Base-by-base conservation (phyloP, 2,888 invertebrate species). In the Drosophila ezoana region DNA sequence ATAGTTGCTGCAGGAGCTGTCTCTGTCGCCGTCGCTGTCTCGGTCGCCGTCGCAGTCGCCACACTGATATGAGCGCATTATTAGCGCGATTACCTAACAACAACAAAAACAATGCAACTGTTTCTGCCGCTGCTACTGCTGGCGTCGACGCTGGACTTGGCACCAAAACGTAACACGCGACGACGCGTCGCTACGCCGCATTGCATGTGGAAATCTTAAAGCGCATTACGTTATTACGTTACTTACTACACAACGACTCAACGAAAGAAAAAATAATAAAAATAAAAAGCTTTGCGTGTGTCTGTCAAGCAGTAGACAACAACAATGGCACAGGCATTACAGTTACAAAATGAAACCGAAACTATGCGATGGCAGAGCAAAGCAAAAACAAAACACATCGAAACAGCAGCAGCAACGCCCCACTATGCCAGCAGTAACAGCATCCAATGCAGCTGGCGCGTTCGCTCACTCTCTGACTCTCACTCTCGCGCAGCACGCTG, bases 101-200 rank as follows among this genome's bases (percentile, higher is more conserved):
- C 62, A 67, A 73, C 65, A 79, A 59, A 43, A 71, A 64, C 61
- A 65, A 67, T 54, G 54, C 45, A 61, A 61, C 57, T 37, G 40
- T 8, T 16, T 8, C 58, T 44, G 38, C 59, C 40, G 38, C 51
- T 40, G 45, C 51, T 57, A 37, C 45, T 51, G n/a, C 13, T 41
- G 23, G 47, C 74, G 51, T 65, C 60, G 68, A 60, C 73, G 89
- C 89, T 90, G 90, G 91, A 91, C 90, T 90, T 91, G 91, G 90
- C 90, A 90, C 82, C 89, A 90, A 84, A 87, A 86, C 87, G 84
- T 89, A 79, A 74, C 56, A 66, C 65, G 64, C 76, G 28, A 28
- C 28, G 28, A 28, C 23, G 23, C 23, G 56, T 60, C 60, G 44
- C 54, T 58, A 73, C 60, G 62, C 38, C 43, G 57, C 53, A 47